Evolutionary conservation across 1,140 invertebrate species (phyloP).

Genomic region (Aphaenogaster floridana): DNA sequence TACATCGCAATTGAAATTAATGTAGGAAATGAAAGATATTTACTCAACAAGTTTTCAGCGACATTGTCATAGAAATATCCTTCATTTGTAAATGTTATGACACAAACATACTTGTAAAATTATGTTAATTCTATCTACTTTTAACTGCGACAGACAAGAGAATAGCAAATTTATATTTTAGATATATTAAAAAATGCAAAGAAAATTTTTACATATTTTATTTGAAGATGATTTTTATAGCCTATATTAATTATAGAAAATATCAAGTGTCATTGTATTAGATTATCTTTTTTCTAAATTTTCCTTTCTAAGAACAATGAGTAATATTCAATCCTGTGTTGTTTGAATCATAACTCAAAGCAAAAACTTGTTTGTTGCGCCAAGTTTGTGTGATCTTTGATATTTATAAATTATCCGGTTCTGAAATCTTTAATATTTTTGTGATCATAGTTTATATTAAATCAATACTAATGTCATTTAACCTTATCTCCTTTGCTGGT

Average conservation of each 20-base stretch:
- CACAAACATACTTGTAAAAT: not conserved
- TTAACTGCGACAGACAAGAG: not conserved
- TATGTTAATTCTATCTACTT: not conserved
- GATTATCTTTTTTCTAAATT: not conserved
- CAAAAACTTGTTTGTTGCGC: slow-evolving; percentile 39
- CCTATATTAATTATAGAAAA: not conserved
- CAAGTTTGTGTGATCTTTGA: slow-evolving; percentile 34
- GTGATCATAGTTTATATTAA: not conserved
- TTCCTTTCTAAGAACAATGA: not conserved
- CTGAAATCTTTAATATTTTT: not conserved
- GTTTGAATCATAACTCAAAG: not conserved
- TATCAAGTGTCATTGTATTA: not conserved
- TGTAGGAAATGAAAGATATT: not conserved
- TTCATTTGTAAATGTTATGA: not conserved
- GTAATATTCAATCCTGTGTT: not conserved
- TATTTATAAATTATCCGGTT: slow-evolving; percentile 19
- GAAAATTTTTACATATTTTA: not conserved
- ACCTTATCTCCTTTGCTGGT: not conserved
- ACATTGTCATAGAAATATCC: slow-evolving; percentile 5
- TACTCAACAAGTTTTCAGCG: not conserved
- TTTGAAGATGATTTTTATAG: not conserved
- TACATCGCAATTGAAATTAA: not conserved
- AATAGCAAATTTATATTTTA: not conserved
- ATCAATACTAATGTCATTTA: not conserved
- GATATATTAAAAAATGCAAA: not conserved